Conservation (phyloP, 2,888 invertebrate genomes). For the Keiferia lycopersicella region DNA sequence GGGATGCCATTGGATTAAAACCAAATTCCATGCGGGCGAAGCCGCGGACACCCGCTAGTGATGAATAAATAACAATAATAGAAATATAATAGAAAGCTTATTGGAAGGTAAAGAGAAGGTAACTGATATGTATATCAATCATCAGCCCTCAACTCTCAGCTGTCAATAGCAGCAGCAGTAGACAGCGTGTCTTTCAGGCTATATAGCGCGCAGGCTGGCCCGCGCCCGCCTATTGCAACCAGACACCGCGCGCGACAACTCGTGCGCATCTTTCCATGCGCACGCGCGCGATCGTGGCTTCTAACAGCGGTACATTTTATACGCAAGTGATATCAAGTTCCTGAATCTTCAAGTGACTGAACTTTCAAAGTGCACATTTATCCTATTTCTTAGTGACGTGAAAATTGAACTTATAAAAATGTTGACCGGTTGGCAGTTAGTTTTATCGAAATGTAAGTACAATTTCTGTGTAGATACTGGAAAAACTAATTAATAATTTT, state of each 20-base stretch:
- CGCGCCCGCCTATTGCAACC: slow-evolving; percentile 66
- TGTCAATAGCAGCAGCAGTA: not conserved
- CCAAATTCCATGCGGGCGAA: too few relatives aligned
- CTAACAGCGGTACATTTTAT: not conserved
- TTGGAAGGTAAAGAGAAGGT: not conserved
- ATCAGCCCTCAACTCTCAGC: too few relatives aligned
- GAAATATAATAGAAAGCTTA: not conserved
- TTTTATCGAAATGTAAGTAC: slow-evolving; percentile 71
- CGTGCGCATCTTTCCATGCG: slow-evolving; percentile 31
- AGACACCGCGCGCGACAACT: slow-evolving; percentile 41
- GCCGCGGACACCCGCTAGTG: too few relatives aligned
- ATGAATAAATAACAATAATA: too few relatives aligned
- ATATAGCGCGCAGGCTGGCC: slow-evolving; percentile 61
- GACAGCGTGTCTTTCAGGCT: slow-evolving; percentile 37
- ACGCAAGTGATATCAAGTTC: slow-evolving; percentile 6
- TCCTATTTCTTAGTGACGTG: not conserved
- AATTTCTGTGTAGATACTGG: not conserved
- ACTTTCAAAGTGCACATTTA: slow-evolving; percentile 3
- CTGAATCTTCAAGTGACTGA: slow-evolving; percentile 4
- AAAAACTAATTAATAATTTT: too few relatives aligned
- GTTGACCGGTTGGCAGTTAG: slow-evolving; percentile 72
- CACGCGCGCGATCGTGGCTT: slow-evolving; percentile 2
- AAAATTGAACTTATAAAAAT: slow-evolving; percentile 44
- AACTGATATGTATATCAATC: too few relatives aligned
- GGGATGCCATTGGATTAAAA: too few relatives aligned